Base-by-base conservation (phyloP, 2,888 invertebrate genomes). In the Temnothorax rugatulus region DNA sequence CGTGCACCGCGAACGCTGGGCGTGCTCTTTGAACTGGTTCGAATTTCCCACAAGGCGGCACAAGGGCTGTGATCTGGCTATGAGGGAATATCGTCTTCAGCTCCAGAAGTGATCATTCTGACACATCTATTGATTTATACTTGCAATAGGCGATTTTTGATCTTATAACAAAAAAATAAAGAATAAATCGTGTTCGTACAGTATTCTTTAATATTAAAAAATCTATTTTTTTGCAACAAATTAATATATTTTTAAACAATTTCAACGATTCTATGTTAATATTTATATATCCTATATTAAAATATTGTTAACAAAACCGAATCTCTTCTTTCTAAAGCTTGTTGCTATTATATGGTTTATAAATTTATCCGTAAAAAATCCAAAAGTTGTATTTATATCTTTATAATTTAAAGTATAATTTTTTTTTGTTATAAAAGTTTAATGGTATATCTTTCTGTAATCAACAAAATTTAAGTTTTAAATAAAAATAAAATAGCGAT, bases 21-120 rank as follows among this genome's bases (percentile, higher is more conserved):
- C 34, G 82, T 75, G 38, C 54, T 75, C 82, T 84, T 84, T 83
- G 84, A 82, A 69, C 75, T 75, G 63, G 73, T 74, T 85, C 76
- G 63, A 76, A 68, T 82, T 85, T 84, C 82, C 57, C 69, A 47
- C 57, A 66, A 68, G 66, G 68, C 29, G 29, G 29, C 29, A 29
- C 29, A 29, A 29, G 29, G 29, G 29, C 29, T 68, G 76, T 66
- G 41, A 85, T 76, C 75, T 29, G 29, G 50, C 47, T 59, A 15
- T 25, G 15, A 47, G 29, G 11, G 11, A 38, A 25, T 52, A 75
- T 64, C 47, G n/a, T 18, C 21, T 79, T 71, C 34, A 59, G 38
- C 59, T 38, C 2, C 47, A 69, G 7, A 71, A 25, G 13, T 59
- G 34, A 79, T 4, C 79, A 50, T 50, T 73, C 59, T 59, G 38